A percentile compares a stretch with the other conserved stretches of the same genome.
phyloP scores from a whole-genome alignment of 1,140 invertebrate species.

The Halotydeus destructor region DNA sequence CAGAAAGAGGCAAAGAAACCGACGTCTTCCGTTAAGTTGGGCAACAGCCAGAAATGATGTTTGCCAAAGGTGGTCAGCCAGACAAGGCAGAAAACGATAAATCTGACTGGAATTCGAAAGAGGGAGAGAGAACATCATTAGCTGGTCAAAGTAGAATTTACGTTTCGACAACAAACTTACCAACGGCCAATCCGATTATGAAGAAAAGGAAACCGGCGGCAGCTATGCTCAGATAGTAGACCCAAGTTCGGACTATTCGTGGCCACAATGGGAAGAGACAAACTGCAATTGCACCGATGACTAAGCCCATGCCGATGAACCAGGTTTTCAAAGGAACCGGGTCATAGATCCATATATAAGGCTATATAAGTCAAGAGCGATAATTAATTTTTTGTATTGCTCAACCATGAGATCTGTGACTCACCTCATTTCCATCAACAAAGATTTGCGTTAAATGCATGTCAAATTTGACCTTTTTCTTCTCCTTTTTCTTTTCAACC shows the following conservation, averaged over 20 bases:
- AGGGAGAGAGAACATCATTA: slow-evolving; percentile 9
- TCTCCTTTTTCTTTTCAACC: slow-evolving; percentile 29
- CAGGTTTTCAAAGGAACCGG: slow-evolving; percentile 91
- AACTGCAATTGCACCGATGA: slow-evolving; percentile 77
- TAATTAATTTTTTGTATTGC: no score
- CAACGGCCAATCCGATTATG: slow-evolving; percentile 64
- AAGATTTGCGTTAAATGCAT: slow-evolving; percentile 91
- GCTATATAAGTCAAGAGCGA: slow-evolving; percentile 26
- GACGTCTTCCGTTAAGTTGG: slow-evolving; percentile 94
- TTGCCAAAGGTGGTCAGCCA: slow-evolving; percentile 72
- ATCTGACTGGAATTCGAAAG: slow-evolving; percentile 36
- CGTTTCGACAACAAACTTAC: slow-evolving; percentile 22
- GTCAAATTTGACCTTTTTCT: slow-evolving; percentile 54
- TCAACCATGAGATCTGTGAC: not conserved
- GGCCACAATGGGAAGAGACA: slow-evolving; percentile 98
- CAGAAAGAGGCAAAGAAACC: slow-evolving; percentile 96
- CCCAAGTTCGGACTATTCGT: slow-evolving; percentile 67
- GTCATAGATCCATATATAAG: slow-evolving; percentile 99
- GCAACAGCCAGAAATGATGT: slow-evolving; percentile 88
- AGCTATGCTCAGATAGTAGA: slow-evolving; percentile 88
- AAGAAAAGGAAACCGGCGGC: slow-evolving; percentile 82
- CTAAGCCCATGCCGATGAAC: slow-evolving; percentile 72
- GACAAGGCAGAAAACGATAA: slow-evolving; percentile 74
- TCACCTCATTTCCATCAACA: slow-evolving; percentile 59
- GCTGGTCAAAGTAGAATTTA: slow-evolving; percentile 1